These are phyloP conservation scores for Aphrocallistes beatrix DNA, from an alignment of 37 sponge, comb jelly and placozoan species.

Conservation along the genomic window DNA sequence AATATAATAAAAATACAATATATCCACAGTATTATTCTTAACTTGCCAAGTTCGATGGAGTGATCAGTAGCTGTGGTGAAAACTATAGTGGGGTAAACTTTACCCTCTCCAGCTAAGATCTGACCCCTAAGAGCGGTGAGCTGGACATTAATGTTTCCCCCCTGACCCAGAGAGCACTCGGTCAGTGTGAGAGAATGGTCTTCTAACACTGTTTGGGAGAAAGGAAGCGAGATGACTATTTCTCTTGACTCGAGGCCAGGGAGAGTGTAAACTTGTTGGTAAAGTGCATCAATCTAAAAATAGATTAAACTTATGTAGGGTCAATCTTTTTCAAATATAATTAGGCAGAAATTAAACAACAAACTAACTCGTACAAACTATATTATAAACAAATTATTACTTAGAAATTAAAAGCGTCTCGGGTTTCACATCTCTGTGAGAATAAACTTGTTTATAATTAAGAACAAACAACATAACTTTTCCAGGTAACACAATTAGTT, in stretches of 20 bases:
- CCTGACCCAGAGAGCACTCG: not conserved
- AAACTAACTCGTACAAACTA: too few relatives aligned
- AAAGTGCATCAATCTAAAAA: not conserved
- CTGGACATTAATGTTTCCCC: not conserved
- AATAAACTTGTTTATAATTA: too few relatives aligned
- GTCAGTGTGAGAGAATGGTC: not conserved
- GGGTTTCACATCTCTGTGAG: too few relatives aligned
- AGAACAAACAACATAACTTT: too few relatives aligned
- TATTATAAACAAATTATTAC: too few relatives aligned
- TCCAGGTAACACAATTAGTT: too few relatives aligned
- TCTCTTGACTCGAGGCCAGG: not conserved
- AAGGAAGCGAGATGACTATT: not conserved
- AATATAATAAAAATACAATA: too few relatives aligned
- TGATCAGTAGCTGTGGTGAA: constrained; percentile 17
- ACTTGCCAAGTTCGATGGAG: not conserved
- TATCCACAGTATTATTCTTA: too few relatives aligned
- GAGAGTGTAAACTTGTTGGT: not conserved
- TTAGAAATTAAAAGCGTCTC: too few relatives aligned
- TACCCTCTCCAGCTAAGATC: not conserved
- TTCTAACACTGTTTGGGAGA: not conserved
- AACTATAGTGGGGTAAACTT: not conserved
- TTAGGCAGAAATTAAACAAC: too few relatives aligned
- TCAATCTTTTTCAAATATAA: too few relatives aligned
- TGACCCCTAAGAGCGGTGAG: not conserved
- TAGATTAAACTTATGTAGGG: too few relatives aligned